Base-by-base conservation (phyloP, 2,113 vertebrate species). In the Zeus faber region DNA sequence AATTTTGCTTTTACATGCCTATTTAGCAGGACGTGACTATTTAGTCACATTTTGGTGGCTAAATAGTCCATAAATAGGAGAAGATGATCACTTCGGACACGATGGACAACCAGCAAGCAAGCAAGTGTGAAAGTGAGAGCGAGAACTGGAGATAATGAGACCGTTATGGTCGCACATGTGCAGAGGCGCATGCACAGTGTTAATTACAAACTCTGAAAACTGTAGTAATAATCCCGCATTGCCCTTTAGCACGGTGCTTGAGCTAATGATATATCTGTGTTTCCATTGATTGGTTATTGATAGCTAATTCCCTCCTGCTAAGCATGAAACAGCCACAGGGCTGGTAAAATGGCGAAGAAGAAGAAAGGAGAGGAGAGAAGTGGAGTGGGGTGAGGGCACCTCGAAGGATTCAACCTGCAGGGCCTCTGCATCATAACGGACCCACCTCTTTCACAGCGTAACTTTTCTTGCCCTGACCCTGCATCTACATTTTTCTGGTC, bases 211-310 rank as follows among this genome's bases (percentile, higher is more conserved):
- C 55, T 37, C 24, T 66, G 48, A 77, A 72, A 72, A 70, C 27
- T 39, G 59, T 50, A 49, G 65, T 73, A 66, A 75, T 68, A 51
- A 64, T 49, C 54, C 58, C 40, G 37, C 45, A 14, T 24, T 67
- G 69, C 56, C 69, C 67, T 72, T 84, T 74, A 45, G 73, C 18
- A 55, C 44, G 20, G 48, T 7, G 52, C 54, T 55, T n/a, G 47
- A 54, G 61, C 52, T 18, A 51, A 52, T 73, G 58, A 77, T 73
- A 54, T 52, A 70, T 76, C 72, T 73, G 62, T 63, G 65, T 63
- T 75, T 58, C 54, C 54, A 17, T 27, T 70, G 74, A 77, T 68
- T 60, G 67, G 58, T 55, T 65, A 64, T 65, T 54, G 56, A 58
- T 39, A 56, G 73, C 74, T 79, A 59, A 59, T 72, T 71, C 44